Evolutionary conservation across 1,140 invertebrate species (phyloP), one percentile per base, ranked within the genome.

Genomic region (Caenorhabditis elegans): DNA sequence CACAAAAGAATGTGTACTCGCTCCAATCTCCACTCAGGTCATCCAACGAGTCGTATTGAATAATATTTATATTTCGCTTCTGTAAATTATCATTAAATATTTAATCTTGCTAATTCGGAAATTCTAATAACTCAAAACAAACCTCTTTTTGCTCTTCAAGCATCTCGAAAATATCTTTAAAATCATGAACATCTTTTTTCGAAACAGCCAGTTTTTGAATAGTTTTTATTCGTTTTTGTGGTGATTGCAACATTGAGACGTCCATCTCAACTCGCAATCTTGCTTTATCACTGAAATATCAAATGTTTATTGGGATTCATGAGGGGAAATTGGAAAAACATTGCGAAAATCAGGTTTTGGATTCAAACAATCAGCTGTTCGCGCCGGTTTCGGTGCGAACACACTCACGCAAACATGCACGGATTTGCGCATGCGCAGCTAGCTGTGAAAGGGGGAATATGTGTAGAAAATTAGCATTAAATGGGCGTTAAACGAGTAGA

Each of bases 71-170:
- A 19, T 70, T 70, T 22, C 31, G 26, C 26, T 70, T 94, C 90
- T 90, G 94, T 93, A 89, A 94, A 85, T 95, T 91, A 88, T 94
- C 93, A 86, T 93, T 93, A 85, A 93, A 94, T 84, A 94, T 93
- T 90, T 95, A 13, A 24, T 51, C 19, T 48, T 17, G 15, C 10
- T 1, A 48, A 4, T 17, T n/a, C 13, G 15, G n/a, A n/a, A n/a
- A n/a, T n/a, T n/a, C 36, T 19, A 15, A 19, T 75, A 83, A 15
- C 15, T n/a, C 26, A 19, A 34, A 46, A 39, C n/a, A 65, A 17
- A 70, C 60, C 34, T 70, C 34, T 39, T 70, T 70, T 13, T 70
- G 60, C n/a, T 70, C 17, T 11, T 70, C 34, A 22, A 70, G 60
- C 26, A 11, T 39, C 11, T 70, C 60, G 22, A 70, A 39, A 22